Evolutionary conservation across 2,888 invertebrate species (phyloP), one percentile per base, ranked within the genome.

Genomic region (Heliconius charithonia): DNA sequence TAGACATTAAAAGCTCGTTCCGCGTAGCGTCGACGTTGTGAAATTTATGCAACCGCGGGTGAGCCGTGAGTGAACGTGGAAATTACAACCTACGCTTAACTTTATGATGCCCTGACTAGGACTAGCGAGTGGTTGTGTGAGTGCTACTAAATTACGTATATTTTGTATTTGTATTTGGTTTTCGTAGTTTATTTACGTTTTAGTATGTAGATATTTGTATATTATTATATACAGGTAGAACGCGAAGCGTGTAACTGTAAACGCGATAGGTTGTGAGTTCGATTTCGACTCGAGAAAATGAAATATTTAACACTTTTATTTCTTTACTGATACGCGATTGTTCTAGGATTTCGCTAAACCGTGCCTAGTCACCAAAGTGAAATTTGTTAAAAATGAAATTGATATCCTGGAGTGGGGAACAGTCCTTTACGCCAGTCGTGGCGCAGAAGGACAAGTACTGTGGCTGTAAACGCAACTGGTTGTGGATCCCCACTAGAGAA

Each of bases 1-100:
- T 73, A 78, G 79, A 79, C 80, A 80, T 83, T 83, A 82, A 83
- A 81, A 81, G 76, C 78, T 79, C 82, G 77, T 83, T 81, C 77
- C 27, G 59, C 32, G 56, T 59, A n/a, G 56, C 72, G 74, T 74
- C 63, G 63, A 74, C 74, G 63, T 45, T 27, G 62, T 51, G 7
- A 74, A 74, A 74, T 74, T 74, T 63, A 74, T 74, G 62, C 74
- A 74, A 65, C 74, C 74, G 63, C 63, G 74, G 41, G 41, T 65
- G 59, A 59, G 37, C 65, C 74, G 27, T 74, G 74, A 74, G 65
- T 45, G 74, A 74, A 65, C 45, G 63, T 29, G 74, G 45, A 41
- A 74, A 74, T 74, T 74, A 74, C 74, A 27, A 65, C 63, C 63
- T 25, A 3, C 63, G 62, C 22, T 41, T 74, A 65, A 65, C 74